phyloP scores from a whole-genome alignment of 2,888 invertebrate genomes.

The Exephanes ischioxanthus region DNA sequence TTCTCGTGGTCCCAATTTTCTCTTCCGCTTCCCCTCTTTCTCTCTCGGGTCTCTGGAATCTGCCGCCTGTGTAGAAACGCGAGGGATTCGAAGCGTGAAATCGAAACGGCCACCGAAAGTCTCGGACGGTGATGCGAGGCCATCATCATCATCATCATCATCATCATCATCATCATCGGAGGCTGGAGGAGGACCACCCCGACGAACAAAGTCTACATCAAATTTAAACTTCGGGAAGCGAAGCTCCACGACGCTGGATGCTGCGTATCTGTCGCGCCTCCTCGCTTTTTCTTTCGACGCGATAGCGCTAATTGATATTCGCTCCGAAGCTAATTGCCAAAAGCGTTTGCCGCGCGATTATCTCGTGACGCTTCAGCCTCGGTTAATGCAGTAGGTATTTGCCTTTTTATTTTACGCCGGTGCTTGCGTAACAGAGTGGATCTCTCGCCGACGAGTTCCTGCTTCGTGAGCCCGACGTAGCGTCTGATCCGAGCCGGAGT shows the following conservation, averaged over 20 bases:
- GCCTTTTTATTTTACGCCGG: slow-evolving; percentile 2
- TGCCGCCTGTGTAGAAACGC: slow-evolving; percentile 55
- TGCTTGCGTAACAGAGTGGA: slow-evolving; percentile 46
- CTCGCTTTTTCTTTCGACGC: slow-evolving; percentile 62
- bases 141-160: slow-evolving; percentile 70
- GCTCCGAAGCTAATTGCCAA: slow-evolving; percentile 51
- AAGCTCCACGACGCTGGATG: neutral
- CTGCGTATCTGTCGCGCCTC: neutral
- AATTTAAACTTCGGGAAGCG: neutral
- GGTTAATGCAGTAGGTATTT: slow-evolving; percentile 22
- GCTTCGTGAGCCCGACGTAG: slow-evolving; percentile 6
- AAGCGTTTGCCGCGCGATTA: slow-evolving; percentile 56
- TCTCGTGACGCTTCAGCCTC: neutral
- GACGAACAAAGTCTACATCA: neutral
- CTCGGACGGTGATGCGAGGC: slow-evolving; percentile 55
- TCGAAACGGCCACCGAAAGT: slow-evolving; percentile 71
- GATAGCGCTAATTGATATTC: slow-evolving; percentile 54
- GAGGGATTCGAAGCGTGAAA: slow-evolving; percentile 79
- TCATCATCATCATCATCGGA: slow-evolving; percentile 63
- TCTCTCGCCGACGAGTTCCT: slow-evolving; percentile 21
- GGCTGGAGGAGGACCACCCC: slow-evolving; percentile 25
- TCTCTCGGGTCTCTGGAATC: neutral
- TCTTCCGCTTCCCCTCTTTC: slow-evolving; percentile 5
- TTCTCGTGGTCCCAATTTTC: slow-evolving; percentile 69
- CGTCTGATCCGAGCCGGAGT: slow-evolving; percentile 29